Conservation (phyloP, 37 sponge, comb jelly and placozoan genomes). For the Ephydatia muelleri region DNA sequence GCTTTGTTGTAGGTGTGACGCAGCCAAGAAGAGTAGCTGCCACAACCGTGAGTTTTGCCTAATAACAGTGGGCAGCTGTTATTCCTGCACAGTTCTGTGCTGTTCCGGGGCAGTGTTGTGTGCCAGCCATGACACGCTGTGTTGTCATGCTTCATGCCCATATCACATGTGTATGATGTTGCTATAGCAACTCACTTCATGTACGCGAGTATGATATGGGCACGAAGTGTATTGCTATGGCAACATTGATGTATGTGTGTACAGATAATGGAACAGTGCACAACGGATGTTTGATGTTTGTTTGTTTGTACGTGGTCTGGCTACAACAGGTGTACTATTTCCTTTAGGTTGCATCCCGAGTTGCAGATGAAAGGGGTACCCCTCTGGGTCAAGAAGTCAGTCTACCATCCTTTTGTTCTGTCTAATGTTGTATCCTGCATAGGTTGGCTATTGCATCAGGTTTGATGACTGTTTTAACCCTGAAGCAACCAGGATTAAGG, state of each 20-base stretch:
- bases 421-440: neutral
- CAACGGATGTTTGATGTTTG: too few species aligned
- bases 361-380: conserved; percentile 86
- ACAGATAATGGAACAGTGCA: too few species aligned
- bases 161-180: too few species aligned
- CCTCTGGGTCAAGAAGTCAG: conserved; percentile 76
- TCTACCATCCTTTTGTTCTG: neutral
- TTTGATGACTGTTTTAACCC: conserved; percentile 86
- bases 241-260: too few species aligned
- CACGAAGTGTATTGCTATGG: too few species aligned
- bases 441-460: conserved; percentile 90
- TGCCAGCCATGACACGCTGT: too few species aligned
- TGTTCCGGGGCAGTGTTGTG: neutral
- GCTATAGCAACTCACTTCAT: too few species aligned
- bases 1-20: conserved; percentile 77
- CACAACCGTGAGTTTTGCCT: conserved; percentile 65
- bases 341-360: conserved; percentile 80
- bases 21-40: conserved; percentile 92
- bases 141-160: too few species aligned
- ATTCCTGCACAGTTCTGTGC: neutral
- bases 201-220: too few species aligned
- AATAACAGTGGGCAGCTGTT: neutral
- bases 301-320: too few species aligned
- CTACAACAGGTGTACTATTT: neutral
- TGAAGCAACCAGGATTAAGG: conserved; percentile 81